These are phyloP conservation scores for Drosophila subobscura DNA, from an alignment of 1,140 invertebrate species.

Conservation along the genomic window DNA sequence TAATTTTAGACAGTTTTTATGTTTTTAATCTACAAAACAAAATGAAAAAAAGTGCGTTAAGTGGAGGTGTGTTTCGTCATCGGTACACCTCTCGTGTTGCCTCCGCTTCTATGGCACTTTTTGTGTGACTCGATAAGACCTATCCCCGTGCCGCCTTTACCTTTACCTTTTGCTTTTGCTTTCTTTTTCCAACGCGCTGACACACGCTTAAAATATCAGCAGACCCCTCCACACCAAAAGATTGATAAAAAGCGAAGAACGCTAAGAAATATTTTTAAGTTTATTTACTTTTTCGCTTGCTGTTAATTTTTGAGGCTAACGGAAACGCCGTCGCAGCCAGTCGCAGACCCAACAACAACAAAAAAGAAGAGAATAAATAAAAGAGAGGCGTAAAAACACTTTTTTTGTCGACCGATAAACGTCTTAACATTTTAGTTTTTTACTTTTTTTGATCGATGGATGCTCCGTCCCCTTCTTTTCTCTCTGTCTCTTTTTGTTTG, in stretches of 20 bases:
- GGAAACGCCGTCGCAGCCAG: slow-evolving; percentile 46
- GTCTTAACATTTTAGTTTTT: slow-evolving; percentile 54
- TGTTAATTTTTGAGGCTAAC: slow-evolving; percentile 56
- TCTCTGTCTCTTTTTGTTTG: slow-evolving; percentile 1
- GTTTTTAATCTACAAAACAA: slow-evolving; percentile 39
- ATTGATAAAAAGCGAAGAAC: slow-evolving; percentile 53
- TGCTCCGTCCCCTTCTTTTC: neutral
- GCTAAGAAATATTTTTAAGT: slow-evolving; percentile 47
- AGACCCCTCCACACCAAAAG: neutral
- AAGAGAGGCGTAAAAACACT: slow-evolving; percentile 53
- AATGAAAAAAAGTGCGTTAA: too few species aligned
- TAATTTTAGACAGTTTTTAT: slow-evolving; percentile 38
- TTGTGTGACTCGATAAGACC: slow-evolving; percentile 58
- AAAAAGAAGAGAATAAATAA: slow-evolving; percentile 55
- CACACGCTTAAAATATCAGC: slow-evolving; percentile 60
- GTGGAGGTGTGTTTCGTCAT: slow-evolving; percentile 61
- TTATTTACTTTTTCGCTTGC: slow-evolving; percentile 63
- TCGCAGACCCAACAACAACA: slow-evolving; percentile 60
- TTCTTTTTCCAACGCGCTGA: slow-evolving; percentile 57
- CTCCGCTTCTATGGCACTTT: neutral
- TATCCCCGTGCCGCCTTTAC: slow-evolving; percentile 4
- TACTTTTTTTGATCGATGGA: slow-evolving; percentile 58
- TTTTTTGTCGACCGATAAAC: slow-evolving; percentile 44
- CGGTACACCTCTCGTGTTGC: slow-evolving; percentile 23
- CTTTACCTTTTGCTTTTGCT: slow-evolving; percentile 56